Evolutionary conservation across 2,888 invertebrate species (phyloP), one percentile per base, ranked within the genome.

Genomic region (Dasypogon diadema): DNA sequence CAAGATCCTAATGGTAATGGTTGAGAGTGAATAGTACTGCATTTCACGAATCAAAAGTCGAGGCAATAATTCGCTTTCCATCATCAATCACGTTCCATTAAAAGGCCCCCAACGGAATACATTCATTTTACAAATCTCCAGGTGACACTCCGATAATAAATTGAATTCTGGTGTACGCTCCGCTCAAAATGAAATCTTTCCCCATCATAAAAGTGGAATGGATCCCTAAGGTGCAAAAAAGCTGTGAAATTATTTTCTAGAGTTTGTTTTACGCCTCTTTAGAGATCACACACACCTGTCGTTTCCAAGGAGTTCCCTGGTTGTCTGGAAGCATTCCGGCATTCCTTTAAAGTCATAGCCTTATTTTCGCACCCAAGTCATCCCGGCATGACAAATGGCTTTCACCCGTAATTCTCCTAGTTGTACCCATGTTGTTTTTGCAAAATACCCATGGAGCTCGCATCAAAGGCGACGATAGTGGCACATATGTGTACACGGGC

Each of bases 221-320:
- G 3, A 42, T 42, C 42, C 42, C 42, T n/a, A 12, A 42, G 12
- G 42, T 42, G 12, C 42, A 42, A 42, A 42, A 1, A 42, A 6
- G 8, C 42, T 42, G 42, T 42, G 42, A 12, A 42, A 42, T 42
- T 12, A 42, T 42, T 12, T 42, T 42, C 42, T 42, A 3, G n/a
- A 42, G 42, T 6, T 42, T 6, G 2, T 42, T 42, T 42, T 12
- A 42, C 42, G 2, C 42, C 42, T 42, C 42, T 42, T 42, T 42
- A 42, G 42, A 42, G 42, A 42, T 42, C 42, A 42, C 42, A 42
- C 42, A 42, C 42, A 42, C 42, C 42, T 42, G 42, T 12, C n/a
- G n/a, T 42, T 42, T 42, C 12, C n/a, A 42, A 42, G 42, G 42
- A 42, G n/a, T n/a, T 42, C n/a, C 42, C 42, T 42, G 12, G 42